These are phyloP conservation scores for Pseudorhombus dupliciocellatus DNA, from an alignment of 2,113 vertebrate genomes.

Conservation along the genomic window DNA sequence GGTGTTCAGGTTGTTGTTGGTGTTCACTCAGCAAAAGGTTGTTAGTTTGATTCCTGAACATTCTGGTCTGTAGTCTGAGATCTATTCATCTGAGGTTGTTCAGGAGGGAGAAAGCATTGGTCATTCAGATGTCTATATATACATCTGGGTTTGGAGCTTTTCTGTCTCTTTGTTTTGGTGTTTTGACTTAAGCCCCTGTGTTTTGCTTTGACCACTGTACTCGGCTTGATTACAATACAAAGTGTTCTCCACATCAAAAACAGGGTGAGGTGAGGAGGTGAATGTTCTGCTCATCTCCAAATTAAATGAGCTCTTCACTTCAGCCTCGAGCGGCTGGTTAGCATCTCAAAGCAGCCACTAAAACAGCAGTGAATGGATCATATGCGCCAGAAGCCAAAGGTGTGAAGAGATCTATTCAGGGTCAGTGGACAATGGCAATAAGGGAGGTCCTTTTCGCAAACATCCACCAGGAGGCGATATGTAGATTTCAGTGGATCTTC, in stretches of 20 bases:
- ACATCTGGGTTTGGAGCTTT: not conserved
- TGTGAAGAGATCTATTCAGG: conserved; percentile 10
- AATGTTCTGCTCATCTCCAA: conserved; percentile 31
- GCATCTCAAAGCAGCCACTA: conserved; percentile 35
- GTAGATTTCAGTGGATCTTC: not conserved
- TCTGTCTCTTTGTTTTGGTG: not conserved
- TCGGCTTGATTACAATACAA: conserved; percentile 48
- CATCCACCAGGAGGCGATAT: conserved; percentile 60
- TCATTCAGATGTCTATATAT: too few relatives aligned
- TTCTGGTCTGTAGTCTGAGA: too few relatives aligned
- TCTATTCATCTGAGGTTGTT: too few relatives aligned
- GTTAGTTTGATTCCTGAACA: too few relatives aligned
- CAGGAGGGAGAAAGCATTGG: too few relatives aligned
- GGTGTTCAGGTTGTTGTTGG: too few relatives aligned
- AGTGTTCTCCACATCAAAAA: conserved; percentile 5
- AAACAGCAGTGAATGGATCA: not conserved
- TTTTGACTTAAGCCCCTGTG: not conserved
- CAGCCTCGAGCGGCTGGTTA: conserved; percentile 14
- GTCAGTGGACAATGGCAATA: not conserved
- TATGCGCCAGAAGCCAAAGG: not conserved
- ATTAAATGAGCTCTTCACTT: conserved; percentile 21
- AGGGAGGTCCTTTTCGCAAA: not conserved
- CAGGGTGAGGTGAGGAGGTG: not conserved
- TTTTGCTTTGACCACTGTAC: not conserved
- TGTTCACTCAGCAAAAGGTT: too few relatives aligned